Percentiles rank a stretch among this genome's conserved stretches.
These are phyloP conservation scores for Brachyhypopomus occidentalis DNA, from an alignment of 2,113 vertebrate genomes.

Conservation along the genomic window DNA sequence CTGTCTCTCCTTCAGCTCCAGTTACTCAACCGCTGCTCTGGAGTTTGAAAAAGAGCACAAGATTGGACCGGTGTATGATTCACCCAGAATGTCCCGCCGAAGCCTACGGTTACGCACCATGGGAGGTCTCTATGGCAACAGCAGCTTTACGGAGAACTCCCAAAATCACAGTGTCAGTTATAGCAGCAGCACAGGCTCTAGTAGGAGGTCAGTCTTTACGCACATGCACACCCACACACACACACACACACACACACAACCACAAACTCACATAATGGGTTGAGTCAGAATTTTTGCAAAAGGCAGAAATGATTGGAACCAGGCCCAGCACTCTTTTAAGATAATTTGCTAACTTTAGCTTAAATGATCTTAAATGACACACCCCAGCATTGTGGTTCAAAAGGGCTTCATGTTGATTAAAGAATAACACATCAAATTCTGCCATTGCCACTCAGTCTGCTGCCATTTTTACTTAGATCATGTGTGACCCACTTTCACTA, in stretches of 20 bases:
- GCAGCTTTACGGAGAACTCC: slow-evolving; percentile 59
- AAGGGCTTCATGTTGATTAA: no score
- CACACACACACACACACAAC: not conserved
- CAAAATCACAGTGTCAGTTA: slow-evolving; percentile 56
- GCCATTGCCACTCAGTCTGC: no score
- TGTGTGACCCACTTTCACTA: no score
- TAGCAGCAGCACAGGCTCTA: slow-evolving; percentile 51
- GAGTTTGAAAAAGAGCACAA: slow-evolving; percentile 90
- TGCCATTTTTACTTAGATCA: no score
- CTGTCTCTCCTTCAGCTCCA: slow-evolving; percentile 77
- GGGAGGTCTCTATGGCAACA: slow-evolving; percentile 63
- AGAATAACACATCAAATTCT: no score
- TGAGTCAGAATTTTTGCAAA: no score
- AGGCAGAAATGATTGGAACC: no score
- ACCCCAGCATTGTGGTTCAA: no score
- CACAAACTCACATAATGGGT: no score
- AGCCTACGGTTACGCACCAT: slow-evolving; percentile 81
- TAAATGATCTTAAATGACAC: no score
- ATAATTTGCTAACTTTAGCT: no score
- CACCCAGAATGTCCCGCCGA: slow-evolving; percentile 92
- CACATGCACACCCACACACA: not conserved
- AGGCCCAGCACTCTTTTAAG: no score
- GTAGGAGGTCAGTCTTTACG: slow-evolving; percentile 56
- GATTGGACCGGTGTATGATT: slow-evolving; percentile 91
- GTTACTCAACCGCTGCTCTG: slow-evolving; percentile 89